A percentile compares a stretch with the other conserved stretches of the same genome.
Conservation (phyloP, 2,113 vertebrate genomes). For the Tamias sibiricus region DNA sequence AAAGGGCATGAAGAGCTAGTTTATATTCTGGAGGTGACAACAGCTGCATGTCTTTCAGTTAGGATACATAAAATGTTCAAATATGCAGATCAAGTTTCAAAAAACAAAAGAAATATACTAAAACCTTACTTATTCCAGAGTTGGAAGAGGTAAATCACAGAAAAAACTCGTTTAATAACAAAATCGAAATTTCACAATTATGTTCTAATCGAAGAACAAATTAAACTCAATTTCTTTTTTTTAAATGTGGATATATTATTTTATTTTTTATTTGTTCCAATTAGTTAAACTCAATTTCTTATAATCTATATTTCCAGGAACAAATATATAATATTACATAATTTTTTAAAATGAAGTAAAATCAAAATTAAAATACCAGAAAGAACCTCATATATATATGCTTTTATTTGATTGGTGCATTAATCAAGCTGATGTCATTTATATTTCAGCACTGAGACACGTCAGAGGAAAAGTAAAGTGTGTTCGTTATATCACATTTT, state of each 20-base stretch:
- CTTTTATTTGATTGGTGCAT: background rate
- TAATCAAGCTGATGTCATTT: background rate
- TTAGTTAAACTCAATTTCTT: conserved; percentile 31
- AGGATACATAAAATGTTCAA: background rate
- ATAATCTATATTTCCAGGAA: background rate
- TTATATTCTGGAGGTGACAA: background rate
- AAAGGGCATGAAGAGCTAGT: background rate
- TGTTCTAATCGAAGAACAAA: conserved; percentile 5
- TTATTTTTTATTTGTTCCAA: background rate
- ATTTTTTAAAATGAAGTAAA: conserved; percentile 2
- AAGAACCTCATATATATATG: background rate
- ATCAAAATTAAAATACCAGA: conserved; percentile 3
- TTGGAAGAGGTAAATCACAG: background rate
- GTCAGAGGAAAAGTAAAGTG: background rate
- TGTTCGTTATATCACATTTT: background rate
- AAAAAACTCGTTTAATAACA: conserved; percentile 34
- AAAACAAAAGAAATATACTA: background rate
- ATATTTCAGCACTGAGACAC: background rate
- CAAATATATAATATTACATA: background rate
- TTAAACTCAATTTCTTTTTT: background rate
- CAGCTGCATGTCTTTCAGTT: background rate
- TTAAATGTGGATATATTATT: too few relatives aligned
- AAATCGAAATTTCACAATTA: conserved; percentile 24
- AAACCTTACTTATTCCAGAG: background rate
- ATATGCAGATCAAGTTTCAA: conserved; percentile 15